These are phyloP conservation scores for Apodemus agrarius DNA, from an alignment of 2,797 vertebrate species.

Conservation along the genomic window DNA sequence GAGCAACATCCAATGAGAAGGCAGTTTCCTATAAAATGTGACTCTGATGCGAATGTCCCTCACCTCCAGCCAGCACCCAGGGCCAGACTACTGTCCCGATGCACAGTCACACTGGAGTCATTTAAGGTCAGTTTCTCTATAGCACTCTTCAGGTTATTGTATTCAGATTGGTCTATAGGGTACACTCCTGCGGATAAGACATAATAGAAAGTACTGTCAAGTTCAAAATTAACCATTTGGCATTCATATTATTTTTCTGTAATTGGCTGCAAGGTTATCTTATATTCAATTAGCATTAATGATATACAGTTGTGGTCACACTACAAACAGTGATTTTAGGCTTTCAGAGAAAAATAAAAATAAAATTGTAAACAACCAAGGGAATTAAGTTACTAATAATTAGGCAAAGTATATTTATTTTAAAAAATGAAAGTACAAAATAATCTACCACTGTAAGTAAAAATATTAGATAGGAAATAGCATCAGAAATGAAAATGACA, in stretches of 20 bases:
- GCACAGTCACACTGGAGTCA: constrained; percentile 96
- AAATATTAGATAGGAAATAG: constrained; percentile 10
- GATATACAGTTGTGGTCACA: constrained; percentile 8
- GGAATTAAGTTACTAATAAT: neutral
- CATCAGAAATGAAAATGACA: constrained; percentile 23
- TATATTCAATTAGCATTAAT: constrained; percentile 12
- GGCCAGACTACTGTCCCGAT: constrained; percentile 95
- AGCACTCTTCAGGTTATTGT: constrained; percentile 93
- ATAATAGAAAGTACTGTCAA: neutral
- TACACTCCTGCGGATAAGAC: constrained; percentile 92
- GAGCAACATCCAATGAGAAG: constrained; percentile 22
- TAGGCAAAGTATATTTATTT: neutral
- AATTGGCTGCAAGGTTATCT: neutral
- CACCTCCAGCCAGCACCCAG: constrained; percentile 99
- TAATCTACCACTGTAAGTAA: neutral
- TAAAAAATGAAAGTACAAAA: constrained; percentile 11
- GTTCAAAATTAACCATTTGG: constrained; percentile 34
- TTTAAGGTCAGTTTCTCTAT: constrained; percentile 96
- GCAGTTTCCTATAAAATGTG: constrained; percentile 12
- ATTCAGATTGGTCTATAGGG: constrained; percentile 96
- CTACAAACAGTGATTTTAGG: constrained; percentile 17
- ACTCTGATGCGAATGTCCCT: constrained; percentile 50
- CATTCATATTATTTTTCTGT: constrained; percentile 22
- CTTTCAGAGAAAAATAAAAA: constrained; percentile 15
- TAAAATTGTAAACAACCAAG: neutral